Percentiles rank a stretch among this genome's conserved stretches.
phyloP scores from a whole-genome alignment of 92 coral and sea anemone genomes.

The Isaurus tuberculatus region DNA sequence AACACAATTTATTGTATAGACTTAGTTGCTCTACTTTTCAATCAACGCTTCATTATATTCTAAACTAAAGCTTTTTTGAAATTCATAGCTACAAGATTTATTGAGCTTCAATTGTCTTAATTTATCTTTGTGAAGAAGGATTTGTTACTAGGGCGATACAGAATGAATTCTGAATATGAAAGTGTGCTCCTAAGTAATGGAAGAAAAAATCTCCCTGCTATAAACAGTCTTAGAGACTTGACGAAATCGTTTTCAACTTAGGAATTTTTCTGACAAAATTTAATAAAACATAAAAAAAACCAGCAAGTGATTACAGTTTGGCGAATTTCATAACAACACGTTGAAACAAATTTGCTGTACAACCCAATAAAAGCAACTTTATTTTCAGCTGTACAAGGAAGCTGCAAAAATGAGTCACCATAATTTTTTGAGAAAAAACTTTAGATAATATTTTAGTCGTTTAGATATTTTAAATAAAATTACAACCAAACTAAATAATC shows the following conservation, averaged over 20 bases:
- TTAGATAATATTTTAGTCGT: too few relatives aligned
- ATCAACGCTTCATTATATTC: neutral
- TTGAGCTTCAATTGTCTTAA: neutral
- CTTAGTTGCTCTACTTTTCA: neutral
- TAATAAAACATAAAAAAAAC: neutral
- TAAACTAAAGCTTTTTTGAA: neutral
- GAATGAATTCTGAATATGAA: neutral
- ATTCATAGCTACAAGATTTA: neutral
- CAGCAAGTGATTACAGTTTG: neutral
- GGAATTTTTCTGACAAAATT: neutral
- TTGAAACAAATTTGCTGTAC: neutral
- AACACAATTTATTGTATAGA: neutral
- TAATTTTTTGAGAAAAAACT: too few relatives aligned
- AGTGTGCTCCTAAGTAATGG: neutral
- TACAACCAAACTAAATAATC: neutral
- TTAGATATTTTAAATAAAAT: neutral
- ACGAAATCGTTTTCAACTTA: neutral
- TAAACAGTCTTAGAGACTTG: neutral
- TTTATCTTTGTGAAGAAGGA: neutral
- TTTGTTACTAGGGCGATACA: constrained; percentile 26
- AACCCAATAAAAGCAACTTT: neutral
- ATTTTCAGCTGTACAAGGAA: neutral
- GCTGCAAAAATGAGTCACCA: too few relatives aligned
- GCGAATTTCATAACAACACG: neutral
- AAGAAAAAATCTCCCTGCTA: neutral